Base-by-base conservation (phyloP, 2,888 invertebrate species). In the Lasioglossum morio region DNA sequence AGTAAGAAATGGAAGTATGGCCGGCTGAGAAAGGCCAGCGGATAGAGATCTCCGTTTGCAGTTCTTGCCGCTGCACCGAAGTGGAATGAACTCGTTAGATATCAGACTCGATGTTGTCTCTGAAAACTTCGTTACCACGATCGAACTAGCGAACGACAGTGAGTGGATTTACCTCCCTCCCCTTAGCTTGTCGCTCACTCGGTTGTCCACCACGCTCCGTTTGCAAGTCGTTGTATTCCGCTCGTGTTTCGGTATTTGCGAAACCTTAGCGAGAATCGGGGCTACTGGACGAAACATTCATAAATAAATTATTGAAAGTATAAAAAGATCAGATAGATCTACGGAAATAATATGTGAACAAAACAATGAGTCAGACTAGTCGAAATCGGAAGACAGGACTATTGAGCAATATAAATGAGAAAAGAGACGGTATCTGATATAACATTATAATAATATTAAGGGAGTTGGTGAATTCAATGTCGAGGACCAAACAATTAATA, bases 11-110 rank as follows among this genome's bases (percentile, higher is more conserved):
- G 74, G 74, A 48, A 79, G 81, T 27, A 77, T 48, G 74, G 37
- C 46, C 66, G 72, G 48, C 40, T 77, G 77, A 57, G 77, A 53
- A 75, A 70, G 75, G 37, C 74, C 48, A 70, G 69, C 63, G 72
- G 79, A 91, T 82, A 88, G 82, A 87, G 86, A 90, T 89, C 86
- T 89, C 83, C 77, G 77, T 88, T 82, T 76, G 80, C 88, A 86
- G 80, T 86, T 88, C 87, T 89, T 87, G 73, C 83, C 82, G 81
- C 72, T 40, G 81, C 82, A 89, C 72, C 82, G 85, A 75, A 85
- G 92, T 88, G 87, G 85, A 91, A 90, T 89, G 89, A 93, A 91
- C 90, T 89, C 90, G 89, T 91, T 92, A 90, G 90, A 90, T 91
- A 89, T 92, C 86, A 87, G 86, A 83, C 87, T 82, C 86, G 89